Base-by-base conservation (phyloP, 2,113 vertebrate species). In the Spea bombifrons region DNA sequence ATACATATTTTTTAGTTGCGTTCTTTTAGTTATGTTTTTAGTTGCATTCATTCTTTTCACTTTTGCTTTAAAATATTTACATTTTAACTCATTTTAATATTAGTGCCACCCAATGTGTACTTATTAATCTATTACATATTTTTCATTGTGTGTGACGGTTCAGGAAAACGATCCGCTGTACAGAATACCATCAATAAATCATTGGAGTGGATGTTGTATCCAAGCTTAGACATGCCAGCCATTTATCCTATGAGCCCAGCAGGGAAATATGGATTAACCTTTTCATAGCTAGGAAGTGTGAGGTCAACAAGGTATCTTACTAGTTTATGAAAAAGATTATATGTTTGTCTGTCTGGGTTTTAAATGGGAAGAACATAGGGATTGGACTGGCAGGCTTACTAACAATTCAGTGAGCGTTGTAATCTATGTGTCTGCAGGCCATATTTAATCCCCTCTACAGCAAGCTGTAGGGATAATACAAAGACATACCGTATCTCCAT, bases 381-480 rank as follows among this genome's bases (percentile, higher is more conserved):
- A 65, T 44, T 7, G 46, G 63, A 73, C 8, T 9, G 59, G 50
- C 30, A 9, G 50, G n/a, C 68, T 65, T 66, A 46, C 57, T 59
- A 71, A 53, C 68, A 65, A 77, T 77, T 71, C 63, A 63, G 75
- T 17, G 57, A 72, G 49, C 52, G 57, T 52, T 52, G 59, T 78
- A 78, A 78, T 78, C 76, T 78, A 53, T 71, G 64, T 72, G 68
- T 71, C 76, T 78, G 59, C 76, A 78, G 76, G 76, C 47, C 70
- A 79, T 49, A 79, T 73, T 63, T 73, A 79, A 79, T 79, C 77
- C 30, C 30, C 70, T 73, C 61, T 63, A 73, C 57, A 79, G 70
- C 49, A 66, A 79, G 66, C 77, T 52, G 49, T 50, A 43, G 49
- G 59, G 64, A 79, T 79, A 79, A 73, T 49, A 66, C 10, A 79